Conservation (phyloP, 2,797 vertebrate genomes). For the Lagodon rhomboides region DNA sequence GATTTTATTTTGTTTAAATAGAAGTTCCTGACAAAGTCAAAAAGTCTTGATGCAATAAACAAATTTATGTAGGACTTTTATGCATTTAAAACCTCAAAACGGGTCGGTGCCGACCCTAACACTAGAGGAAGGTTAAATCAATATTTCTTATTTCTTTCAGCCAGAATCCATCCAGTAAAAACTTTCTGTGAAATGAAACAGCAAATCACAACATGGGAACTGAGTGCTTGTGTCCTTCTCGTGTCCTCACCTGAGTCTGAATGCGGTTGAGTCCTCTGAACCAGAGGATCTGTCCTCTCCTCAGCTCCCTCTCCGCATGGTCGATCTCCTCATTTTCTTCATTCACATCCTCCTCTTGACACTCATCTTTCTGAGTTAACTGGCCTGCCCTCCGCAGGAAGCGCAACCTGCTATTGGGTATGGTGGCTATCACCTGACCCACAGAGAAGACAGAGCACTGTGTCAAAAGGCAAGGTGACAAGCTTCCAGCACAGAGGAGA, state of each 20-base stretch:
- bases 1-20: too few relatives aligned
- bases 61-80: too few relatives aligned
- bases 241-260: slow-evolving; percentile 94
- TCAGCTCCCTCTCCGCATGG: slow-evolving; percentile 95
- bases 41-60: too few relatives aligned
- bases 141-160: neutral
- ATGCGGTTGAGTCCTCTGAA: slow-evolving; percentile 98
- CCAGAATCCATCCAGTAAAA: slow-evolving; percentile 10
- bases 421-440: slow-evolving; percentile 91
- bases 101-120: too few relatives aligned
- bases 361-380: slow-evolving; percentile 94
- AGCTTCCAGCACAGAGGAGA: neutral
- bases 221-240: neutral
- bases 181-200: slow-evolving; percentile 11
- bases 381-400: slow-evolving; percentile 95
- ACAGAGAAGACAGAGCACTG: slow-evolving; percentile 23
- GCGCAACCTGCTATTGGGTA: slow-evolving; percentile 95
- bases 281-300: slow-evolving; percentile 98
- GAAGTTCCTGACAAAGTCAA: too few relatives aligned
- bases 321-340: slow-evolving; percentile 98
- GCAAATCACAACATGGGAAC: neutral
- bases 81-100: too few relatives aligned
- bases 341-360: slow-evolving; percentile 93
- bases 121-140: too few relatives aligned
- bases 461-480: slow-evolving; percentile 13